These are phyloP conservation scores for Romanogobio albipinnatus DNA, from an alignment of 2,113 vertebrate genomes.

Conservation along the genomic window DNA sequence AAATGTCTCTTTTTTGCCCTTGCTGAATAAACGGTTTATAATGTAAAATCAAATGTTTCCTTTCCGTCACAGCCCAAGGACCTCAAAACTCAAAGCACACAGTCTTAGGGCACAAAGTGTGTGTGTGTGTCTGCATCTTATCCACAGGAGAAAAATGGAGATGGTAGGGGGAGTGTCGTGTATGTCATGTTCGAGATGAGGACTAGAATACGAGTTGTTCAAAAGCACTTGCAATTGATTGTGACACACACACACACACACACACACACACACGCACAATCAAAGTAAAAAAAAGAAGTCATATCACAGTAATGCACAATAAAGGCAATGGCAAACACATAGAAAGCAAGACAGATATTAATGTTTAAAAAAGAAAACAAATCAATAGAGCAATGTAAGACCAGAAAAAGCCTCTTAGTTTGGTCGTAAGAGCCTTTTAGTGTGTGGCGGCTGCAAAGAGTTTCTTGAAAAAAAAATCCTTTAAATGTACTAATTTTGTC, in stretches of 20 bases:
- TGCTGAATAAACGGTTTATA: slow-evolving; percentile 73
- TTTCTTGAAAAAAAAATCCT: neutral
- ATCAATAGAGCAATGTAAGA: slow-evolving; percentile 17
- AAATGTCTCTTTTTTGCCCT: slow-evolving; percentile 65
- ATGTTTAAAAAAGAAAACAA: slow-evolving; percentile 12
- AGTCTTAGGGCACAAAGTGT: slow-evolving; percentile 19
- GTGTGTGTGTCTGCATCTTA: neutral
- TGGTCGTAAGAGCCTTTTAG: neutral
- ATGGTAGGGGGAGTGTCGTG: neutral
- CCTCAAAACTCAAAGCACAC: slow-evolving; percentile 39
- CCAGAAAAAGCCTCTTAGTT: slow-evolving; percentile 8
- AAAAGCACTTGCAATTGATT: slow-evolving; percentile 23
- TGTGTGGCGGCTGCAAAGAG: neutral
- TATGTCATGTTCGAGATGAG: neutral
- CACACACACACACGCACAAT: neutral
- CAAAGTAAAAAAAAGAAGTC: neutral
- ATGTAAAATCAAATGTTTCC: slow-evolving; percentile 71
- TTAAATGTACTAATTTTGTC: neutral
- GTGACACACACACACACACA: neutral
- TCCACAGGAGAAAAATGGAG: neutral
- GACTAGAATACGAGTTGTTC: neutral
- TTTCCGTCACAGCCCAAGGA: slow-evolving; percentile 59
- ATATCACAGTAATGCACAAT: slow-evolving; percentile 4
- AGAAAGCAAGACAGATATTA: slow-evolving; percentile 31
- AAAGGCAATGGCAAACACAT: neutral